These are phyloP conservation scores for Lochmaea capreae DNA, from an alignment of 2,888 invertebrate species.

Conservation along the genomic window DNA sequence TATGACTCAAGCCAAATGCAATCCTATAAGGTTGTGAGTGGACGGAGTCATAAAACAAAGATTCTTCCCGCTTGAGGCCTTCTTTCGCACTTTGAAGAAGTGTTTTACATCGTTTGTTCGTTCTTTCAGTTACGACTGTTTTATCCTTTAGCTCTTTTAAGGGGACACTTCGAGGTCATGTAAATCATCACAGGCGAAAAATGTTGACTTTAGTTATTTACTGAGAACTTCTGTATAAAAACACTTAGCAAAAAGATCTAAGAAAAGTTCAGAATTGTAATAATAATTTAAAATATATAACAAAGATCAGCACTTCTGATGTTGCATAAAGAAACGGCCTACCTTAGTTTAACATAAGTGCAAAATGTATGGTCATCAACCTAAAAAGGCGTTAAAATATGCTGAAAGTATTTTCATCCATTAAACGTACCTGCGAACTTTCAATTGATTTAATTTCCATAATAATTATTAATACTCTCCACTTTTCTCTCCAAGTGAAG, in stretches of 20 bases:
- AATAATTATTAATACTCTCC: no score
- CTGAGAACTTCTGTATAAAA: neutral
- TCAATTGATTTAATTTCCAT: no score
- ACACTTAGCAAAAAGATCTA: neutral
- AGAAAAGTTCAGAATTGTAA: no score
- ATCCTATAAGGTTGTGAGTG: slow-evolving; percentile 56
- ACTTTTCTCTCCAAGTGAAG: no score
- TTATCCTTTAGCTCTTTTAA: slow-evolving; percentile 18
- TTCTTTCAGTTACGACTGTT: slow-evolving; percentile 17
- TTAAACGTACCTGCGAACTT: no score
- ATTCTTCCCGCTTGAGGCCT: slow-evolving; percentile 52
- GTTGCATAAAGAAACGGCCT: neutral
- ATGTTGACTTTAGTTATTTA: slow-evolving; percentile 13
- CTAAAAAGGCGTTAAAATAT: no score
- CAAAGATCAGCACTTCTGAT: neutral
- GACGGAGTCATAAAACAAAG: slow-evolving; percentile 59
- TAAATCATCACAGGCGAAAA: slow-evolving; percentile 9
- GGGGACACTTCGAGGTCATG: slow-evolving; percentile 21
- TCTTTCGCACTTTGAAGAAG: slow-evolving; percentile 31
- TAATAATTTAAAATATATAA: no score
- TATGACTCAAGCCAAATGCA: slow-evolving; percentile 59
- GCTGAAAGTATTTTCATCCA: no score
- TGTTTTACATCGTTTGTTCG: slow-evolving; percentile 19
- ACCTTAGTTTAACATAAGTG: no score
- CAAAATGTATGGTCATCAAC: no score